Base-by-base conservation (phyloP, 2,113 vertebrate genomes). In the Reinhardtius hippoglossoides region DNA sequence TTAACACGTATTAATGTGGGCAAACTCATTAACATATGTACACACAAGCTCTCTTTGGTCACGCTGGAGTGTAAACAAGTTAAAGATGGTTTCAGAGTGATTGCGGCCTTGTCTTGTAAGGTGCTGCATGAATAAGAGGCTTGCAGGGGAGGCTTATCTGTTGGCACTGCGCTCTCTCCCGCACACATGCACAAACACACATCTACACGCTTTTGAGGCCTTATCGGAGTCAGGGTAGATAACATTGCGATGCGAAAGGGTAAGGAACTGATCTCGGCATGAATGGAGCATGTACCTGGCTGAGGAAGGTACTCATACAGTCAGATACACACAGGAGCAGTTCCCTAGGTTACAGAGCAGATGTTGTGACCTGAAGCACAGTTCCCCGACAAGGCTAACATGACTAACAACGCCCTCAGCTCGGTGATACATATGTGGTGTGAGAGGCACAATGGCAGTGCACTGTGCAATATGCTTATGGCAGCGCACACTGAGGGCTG, bases 111-210 rank as follows among this genome's bases (percentile, higher is more conserved):
- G 86, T 82, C 80, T 86, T 82, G 81, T 85, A 82, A 67, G 86
- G 75, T 67, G 54, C 71, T 69, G 84, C 78, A 81, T 83, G 83
- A 87, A 72, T 85, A 81, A 90, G 67, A 85, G 78, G 83, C 78
- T 88, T 83, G 85, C 72, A 57, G 60, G 71, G 55, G 67, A 71
- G 63, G 74, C 88, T 91, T 91, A 92, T 92, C 89, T 83, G 78
- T 88, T 82, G 80, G 76, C 69, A 52, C 70, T 12, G 46, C 42
- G 9, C 42, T 26, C 56, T 24, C 21, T 42, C 18, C 8, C 70
- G 59, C 61, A 9, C 44, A 61, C 23, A 42, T 48, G 37, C 35
- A 60, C 70, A 70, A 26, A 64, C 26, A 65, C 58, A 56, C 50
- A 58, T 44, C 35, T 37, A 31, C 56, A 57, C 76, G 78, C 71